Evolutionary conservation across 2,888 invertebrate species (phyloP).

Genomic region (Lepidochrysops patricia): DNA sequence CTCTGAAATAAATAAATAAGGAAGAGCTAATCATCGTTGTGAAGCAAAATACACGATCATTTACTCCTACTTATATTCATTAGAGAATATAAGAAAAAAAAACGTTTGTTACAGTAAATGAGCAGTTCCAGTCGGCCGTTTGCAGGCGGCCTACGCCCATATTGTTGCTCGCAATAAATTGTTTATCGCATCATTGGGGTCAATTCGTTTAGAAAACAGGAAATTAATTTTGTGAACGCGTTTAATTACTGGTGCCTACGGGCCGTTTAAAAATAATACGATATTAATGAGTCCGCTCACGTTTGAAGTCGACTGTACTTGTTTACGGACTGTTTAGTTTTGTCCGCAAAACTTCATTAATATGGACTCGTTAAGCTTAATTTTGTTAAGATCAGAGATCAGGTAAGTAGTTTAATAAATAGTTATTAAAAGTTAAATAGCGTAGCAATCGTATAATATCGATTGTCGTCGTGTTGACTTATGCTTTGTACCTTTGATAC

Average conservation of each 20-base stretch:
- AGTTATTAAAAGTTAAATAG: no score
- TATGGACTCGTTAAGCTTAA: background rate
- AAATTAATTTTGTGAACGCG: conserved; percentile 15
- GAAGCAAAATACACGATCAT: background rate
- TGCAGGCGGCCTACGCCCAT: conserved; percentile 5
- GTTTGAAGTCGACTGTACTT: background rate
- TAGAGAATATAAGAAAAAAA: background rate
- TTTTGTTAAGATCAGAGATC: background rate
- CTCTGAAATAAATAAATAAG: no score
- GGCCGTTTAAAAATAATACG: conserved; percentile 1
- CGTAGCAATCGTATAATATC: no score
- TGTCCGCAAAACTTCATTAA: no score
- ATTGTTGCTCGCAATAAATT: conserved; percentile 15
- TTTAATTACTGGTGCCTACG: conserved; percentile 11
- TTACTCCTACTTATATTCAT: background rate
- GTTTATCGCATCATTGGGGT: conserved; percentile 19
- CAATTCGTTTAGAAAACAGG: conserved; percentile 19
- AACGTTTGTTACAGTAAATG: background rate
- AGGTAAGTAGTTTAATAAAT: background rate
- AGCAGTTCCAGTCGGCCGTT: background rate
- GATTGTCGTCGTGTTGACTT: no score
- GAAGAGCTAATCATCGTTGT: no score
- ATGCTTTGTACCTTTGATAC: no score
- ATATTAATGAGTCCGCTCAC: background rate
- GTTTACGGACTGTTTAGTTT: background rate